Evolutionary conservation across 2,113 vertebrate genomes (phyloP), one percentile per base, ranked within the genome.

Genomic region (Oreochromis niloticus): DNA sequence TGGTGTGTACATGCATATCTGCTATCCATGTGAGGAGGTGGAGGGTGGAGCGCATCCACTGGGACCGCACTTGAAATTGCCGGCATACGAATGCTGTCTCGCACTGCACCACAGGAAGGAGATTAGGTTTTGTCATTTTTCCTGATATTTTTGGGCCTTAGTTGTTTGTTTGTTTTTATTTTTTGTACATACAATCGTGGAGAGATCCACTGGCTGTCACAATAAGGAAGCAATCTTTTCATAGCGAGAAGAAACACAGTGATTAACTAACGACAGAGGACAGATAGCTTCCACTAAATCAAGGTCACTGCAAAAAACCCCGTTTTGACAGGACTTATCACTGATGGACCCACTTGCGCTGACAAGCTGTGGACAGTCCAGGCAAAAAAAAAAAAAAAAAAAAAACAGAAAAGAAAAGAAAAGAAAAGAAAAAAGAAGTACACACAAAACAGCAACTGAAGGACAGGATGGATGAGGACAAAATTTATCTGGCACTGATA

Each of bases 61-160:
- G 68, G 50, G 83, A 81, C 66, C 1, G 4, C 82, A 82, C 16
- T 9, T 63, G 22, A 86, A 46, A 81, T 39, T 84, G 85, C 84
- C 83, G 90, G 93, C 87, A 80, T 66, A 93, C 88, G 86, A 91
- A 79, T 12, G 4, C 48, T 9, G 41, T 85, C 41, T 48, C 43
- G 34, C 48, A 63, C 88, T 14, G 83, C 81, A n/a, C 88, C 73
- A 59, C 83, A 80, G 86, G 78, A 84, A 87, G 88, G 66, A 50
- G 87, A 93, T 90, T 82, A 84, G 27, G 22, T 68, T 90, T 87
- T 87, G 55, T 84, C 86, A 68, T 87, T 89, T 90, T 57, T n/a
- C 16, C 32, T 7, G 5, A 87, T 85, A 87, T 85, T 87, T 85
- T 63, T n/a, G 41, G 54, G 22, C 16, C 27, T 56, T 41, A 27